Conservation (phyloP, 1,140 invertebrate genomes). For the Caenorhabditis latens region DNA sequence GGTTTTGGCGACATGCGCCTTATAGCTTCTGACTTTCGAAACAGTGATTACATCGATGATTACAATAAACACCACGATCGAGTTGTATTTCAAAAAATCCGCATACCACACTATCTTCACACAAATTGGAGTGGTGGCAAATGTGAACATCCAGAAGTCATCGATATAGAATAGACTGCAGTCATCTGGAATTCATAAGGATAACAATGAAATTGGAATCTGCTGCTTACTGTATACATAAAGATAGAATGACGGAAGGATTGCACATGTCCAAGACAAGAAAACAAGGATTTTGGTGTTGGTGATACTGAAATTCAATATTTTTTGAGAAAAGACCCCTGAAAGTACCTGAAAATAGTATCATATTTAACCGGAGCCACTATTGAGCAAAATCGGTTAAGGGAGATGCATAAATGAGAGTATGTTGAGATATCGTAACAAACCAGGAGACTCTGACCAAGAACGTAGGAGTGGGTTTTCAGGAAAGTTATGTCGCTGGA, state of each 20-base stretch:
- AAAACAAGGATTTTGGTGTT: not conserved
- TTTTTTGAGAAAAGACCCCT: not conserved
- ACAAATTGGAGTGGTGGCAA: not conserved
- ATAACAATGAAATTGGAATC: not conserved
- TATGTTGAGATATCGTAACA: not conserved
- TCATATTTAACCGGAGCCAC: not conserved
- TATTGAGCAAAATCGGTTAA: slow-evolving; percentile 16
- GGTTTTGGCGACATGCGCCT: not conserved
- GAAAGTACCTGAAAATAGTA: not conserved
- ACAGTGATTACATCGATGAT: not conserved
- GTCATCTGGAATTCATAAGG: not conserved
- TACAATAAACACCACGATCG: not conserved
- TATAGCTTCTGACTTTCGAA: not conserved
- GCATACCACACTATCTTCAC: not conserved
- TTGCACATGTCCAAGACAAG: not conserved
- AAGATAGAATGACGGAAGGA: not conserved
- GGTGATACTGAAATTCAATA: not conserved
- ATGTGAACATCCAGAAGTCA: not conserved
- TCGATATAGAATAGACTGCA: not conserved
- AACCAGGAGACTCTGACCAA: not conserved
- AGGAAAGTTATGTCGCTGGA: not conserved
- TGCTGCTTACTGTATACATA: not conserved
- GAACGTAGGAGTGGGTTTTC: not conserved
- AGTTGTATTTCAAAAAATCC: slow-evolving; percentile 4
- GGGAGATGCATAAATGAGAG: not conserved